Evolutionary conservation across 2,888 invertebrate genomes (phyloP).

Genomic region (Clostera curtula): DNA sequence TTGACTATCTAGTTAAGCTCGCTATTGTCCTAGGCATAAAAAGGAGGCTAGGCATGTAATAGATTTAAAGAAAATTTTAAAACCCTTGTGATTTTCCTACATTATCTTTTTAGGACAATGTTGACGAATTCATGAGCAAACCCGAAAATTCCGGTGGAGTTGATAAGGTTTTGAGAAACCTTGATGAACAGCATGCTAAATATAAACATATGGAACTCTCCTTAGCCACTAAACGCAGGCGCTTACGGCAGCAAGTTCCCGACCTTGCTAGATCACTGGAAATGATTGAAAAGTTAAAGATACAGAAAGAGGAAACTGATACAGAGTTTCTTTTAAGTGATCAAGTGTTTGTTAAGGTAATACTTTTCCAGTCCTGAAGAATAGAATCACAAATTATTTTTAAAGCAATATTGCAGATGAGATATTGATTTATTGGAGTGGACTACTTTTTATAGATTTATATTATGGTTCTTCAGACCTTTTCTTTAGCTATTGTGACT

Average conservation of each 20-base stretch:
- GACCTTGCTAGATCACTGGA: conserved; percentile 93
- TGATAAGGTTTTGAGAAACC: conserved; percentile 87
- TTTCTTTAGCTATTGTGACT: too few relatives aligned
- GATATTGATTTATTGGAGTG: too few relatives aligned
- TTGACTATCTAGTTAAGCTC: too few relatives aligned
- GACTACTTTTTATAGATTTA: too few relatives aligned
- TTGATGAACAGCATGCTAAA: conserved; percentile 96
- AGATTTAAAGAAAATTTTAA: background rate
- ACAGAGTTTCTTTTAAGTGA: conserved; percentile 95
- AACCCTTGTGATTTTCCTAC: conserved; percentile 1
- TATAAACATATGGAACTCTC: conserved; percentile 98
- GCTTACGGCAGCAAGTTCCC: conserved; percentile 94
- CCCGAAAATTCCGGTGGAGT: conserved; percentile 88
- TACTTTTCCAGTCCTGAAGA: background rate
- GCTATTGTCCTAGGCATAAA: background rate
- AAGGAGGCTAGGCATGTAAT: background rate
- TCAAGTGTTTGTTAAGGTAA: conserved; percentile 85
- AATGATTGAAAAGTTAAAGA: conserved; percentile 91
- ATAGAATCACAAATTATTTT: too few relatives aligned
- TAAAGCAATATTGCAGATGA: too few relatives aligned
- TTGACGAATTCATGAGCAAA: conserved; percentile 92
- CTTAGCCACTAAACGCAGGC: conserved; percentile 87
- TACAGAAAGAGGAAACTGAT: conserved; percentile 86
- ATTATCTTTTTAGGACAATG: conserved; percentile 85
- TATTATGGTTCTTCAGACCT: too few relatives aligned